A percentile compares a stretch with the other conserved stretches of the same genome.
Conservation (phyloP, 2,113 vertebrate genomes). For the Toxotes jaculatrix region DNA sequence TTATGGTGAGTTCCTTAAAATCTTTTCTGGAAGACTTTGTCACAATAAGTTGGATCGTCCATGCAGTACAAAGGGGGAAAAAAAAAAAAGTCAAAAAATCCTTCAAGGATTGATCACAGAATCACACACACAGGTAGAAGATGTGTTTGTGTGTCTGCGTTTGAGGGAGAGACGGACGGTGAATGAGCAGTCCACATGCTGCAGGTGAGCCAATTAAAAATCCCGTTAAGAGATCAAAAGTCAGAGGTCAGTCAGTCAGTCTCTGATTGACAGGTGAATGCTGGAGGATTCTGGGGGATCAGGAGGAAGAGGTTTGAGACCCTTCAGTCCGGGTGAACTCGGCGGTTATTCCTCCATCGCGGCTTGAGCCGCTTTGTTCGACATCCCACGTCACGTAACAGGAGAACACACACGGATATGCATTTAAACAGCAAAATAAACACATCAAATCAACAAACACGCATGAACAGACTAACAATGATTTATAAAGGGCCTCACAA, state of each 20-base stretch:
- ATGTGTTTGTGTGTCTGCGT: conserved; percentile 49
- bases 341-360: neutral
- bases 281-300: conserved; percentile 41
- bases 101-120: conserved; percentile 49
- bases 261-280: conserved; percentile 39
- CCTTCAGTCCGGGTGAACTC: neutral
- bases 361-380: conserved; percentile 9
- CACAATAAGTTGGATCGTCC: conserved; percentile 74
- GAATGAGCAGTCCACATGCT: conserved; percentile 62
- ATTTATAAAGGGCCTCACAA: conserved; percentile 26
- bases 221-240: conserved; percentile 46
- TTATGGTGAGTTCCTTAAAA: conserved; percentile 70
- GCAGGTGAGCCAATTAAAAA: conserved; percentile 57
- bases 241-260: conserved; percentile 44
- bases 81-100: conserved; percentile 22
- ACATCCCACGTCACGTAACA: conserved; percentile 1
- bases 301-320: conserved; percentile 29
- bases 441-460: conserved; percentile 39
- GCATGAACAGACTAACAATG: conserved; percentile 33
- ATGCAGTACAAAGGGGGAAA: conserved; percentile 73
- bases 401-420: conserved; percentile 34
- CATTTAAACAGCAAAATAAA: conserved; percentile 39
- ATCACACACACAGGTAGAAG: conserved; percentile 45
- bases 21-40: conserved; percentile 81
- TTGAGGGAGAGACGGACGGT: conserved; percentile 34